These are phyloP conservation scores for Parasteatoda lunata DNA, from an alignment of 2,888 invertebrate genomes.

Conservation along the genomic window DNA sequence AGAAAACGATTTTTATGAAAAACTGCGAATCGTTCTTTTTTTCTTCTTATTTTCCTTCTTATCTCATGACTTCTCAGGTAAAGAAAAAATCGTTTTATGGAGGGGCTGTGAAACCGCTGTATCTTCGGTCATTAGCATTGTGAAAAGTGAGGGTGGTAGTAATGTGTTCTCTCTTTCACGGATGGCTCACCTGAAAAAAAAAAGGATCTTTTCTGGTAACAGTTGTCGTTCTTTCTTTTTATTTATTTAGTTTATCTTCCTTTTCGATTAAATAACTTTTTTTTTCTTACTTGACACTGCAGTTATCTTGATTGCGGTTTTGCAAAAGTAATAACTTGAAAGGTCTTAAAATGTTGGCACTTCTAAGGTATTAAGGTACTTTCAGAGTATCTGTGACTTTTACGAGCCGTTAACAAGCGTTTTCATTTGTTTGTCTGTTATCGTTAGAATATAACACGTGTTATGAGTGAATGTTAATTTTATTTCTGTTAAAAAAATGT, in stretches of 20 bases:
- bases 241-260: background rate
- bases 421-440: too few species aligned
- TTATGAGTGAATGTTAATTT: too few species aligned
- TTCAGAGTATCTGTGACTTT: too few species aligned
- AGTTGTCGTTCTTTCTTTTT: background rate
- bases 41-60: background rate
- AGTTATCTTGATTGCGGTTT: background rate
- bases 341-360: too few species aligned
- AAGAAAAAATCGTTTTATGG: constrained; percentile 4
- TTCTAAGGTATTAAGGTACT: too few species aligned
- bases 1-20: background rate
- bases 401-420: too few species aligned
- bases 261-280: background rate
- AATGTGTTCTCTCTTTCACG: constrained; percentile 41
- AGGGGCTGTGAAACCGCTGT: constrained; percentile 19
- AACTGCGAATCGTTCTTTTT: background rate
- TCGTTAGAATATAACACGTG: too few species aligned
- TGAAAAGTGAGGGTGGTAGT: constrained; percentile 7
- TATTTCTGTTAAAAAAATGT: too few species aligned
- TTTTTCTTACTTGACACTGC: background rate
- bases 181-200: constrained; percentile 9
- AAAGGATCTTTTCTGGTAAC: background rate
- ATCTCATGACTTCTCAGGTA: constrained; percentile 22
- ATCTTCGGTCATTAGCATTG: constrained; percentile 50
- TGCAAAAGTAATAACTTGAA: too few species aligned